Percentiles rank a stretch among this genome's conserved stretches.
Evolutionary conservation across 2,797 vertebrate species (phyloP).

Genomic region (Hemitrygon akajei): DNA sequence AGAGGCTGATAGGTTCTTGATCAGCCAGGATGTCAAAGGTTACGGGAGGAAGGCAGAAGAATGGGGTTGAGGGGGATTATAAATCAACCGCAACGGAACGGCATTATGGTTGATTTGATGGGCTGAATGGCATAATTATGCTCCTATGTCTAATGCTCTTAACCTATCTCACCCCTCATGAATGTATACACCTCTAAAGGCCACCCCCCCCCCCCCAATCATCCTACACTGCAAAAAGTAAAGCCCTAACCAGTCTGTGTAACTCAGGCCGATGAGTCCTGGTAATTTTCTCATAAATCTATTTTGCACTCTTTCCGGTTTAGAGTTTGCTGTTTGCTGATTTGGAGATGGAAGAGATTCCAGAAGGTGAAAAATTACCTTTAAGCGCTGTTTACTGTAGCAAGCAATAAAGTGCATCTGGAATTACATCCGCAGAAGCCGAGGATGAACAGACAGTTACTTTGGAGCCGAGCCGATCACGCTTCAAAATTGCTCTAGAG

Average conservation of each 20-base stretch:
- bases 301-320: background rate
- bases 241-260: background rate
- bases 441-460: constrained; percentile 13
- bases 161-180: too few species aligned
- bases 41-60: too few species aligned
- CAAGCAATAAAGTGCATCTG: background rate
- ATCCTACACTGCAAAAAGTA: background rate
- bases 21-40: too few species aligned
- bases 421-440: constrained; percentile 20
- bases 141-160: too few species aligned
- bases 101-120: too few species aligned
- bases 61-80: too few species aligned
- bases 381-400: constrained; percentile 8
- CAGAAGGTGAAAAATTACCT: constrained; percentile 1
- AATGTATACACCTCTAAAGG: too few species aligned
- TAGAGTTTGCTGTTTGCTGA: background rate
- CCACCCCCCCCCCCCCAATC: too few species aligned
- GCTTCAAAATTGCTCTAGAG: constrained; percentile 14
- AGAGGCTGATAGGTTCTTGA: too few species aligned
- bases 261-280: too few species aligned
- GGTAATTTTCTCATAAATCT: background rate
- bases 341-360: background rate
- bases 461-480: constrained; percentile 18
- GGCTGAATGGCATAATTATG: too few species aligned
- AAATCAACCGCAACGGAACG: too few species aligned